These are phyloP conservation scores for Lophius americanus DNA, from an alignment of 2,797 vertebrate genomes.

Conservation along the genomic window DNA sequence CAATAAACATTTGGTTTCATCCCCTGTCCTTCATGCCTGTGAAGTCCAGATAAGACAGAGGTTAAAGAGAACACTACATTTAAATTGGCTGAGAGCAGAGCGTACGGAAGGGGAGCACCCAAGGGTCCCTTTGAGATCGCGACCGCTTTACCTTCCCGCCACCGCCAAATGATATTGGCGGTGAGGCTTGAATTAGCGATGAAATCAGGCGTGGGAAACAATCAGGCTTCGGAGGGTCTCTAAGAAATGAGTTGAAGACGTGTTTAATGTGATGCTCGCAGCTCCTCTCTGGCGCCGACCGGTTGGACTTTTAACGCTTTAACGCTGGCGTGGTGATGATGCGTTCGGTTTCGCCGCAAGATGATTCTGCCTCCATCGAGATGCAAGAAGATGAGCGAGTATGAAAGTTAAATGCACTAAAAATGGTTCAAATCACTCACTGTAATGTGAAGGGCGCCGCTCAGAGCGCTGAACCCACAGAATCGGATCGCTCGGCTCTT, in stretches of 20 bases:
- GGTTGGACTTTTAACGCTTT: slow-evolving; percentile 7
- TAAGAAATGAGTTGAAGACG: slow-evolving; percentile 12
- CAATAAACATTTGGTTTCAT: slow-evolving; percentile 80
- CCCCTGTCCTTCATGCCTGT: slow-evolving; percentile 75
- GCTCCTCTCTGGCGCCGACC: slow-evolving; percentile 19
- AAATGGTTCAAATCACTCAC: not conserved
- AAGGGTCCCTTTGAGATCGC: slow-evolving; percentile 62
- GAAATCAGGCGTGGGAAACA: slow-evolving; percentile 66
- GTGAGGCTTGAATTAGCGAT: slow-evolving; percentile 66
- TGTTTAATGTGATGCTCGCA: slow-evolving; percentile 24
- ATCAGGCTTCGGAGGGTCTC: slow-evolving; percentile 42
- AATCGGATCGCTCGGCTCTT: too few relatives aligned
- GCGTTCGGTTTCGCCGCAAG: too few relatives aligned
- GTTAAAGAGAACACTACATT: slow-evolving; percentile 76
- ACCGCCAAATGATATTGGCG: slow-evolving; percentile 60
- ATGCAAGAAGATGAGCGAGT: too few relatives aligned
- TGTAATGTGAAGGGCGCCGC: too few relatives aligned
- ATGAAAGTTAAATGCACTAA: too few relatives aligned
- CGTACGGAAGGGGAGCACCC: slow-evolving; percentile 64
- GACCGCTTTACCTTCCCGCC: slow-evolving; percentile 53
- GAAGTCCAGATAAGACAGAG: slow-evolving; percentile 74
- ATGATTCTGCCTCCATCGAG: too few relatives aligned
- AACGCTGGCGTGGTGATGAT: not conserved
- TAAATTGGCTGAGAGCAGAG: slow-evolving; percentile 76
- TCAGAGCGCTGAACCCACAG: too few relatives aligned